A percentile compares a stretch with the other conserved stretches of the same genome.
phyloP scores from a whole-genome alignment of 2,113 vertebrate species.

The Epinephelus fuscoguttatus region DNA sequence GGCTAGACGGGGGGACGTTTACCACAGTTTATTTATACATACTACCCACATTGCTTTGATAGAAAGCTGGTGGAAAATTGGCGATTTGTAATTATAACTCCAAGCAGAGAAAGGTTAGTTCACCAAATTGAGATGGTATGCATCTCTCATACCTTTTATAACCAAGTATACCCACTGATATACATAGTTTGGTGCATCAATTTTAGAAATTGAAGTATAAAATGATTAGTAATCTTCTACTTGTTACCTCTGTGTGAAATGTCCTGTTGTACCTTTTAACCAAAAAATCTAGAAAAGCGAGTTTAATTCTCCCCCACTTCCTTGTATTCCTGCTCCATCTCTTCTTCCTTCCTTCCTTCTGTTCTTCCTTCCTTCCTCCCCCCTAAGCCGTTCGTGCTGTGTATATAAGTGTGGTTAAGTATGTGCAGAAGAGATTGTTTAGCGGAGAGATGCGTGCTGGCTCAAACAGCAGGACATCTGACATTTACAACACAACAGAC shows the following conservation, averaged over 20 bases:
- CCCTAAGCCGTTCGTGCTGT: constrained; percentile 1
- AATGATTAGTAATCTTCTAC: neutral
- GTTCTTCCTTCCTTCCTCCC: constrained; percentile 1
- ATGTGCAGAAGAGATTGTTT: constrained; percentile 62
- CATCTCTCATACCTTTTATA: neutral
- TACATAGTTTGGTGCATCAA: neutral
- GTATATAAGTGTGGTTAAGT: constrained; percentile 57
- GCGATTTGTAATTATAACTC: too few species aligned
- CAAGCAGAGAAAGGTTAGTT: neutral
- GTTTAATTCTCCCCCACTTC: neutral
- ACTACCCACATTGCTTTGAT: too few species aligned
- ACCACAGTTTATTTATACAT: too few species aligned
- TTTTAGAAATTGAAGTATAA: neutral
- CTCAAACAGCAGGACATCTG: constrained; percentile 73
- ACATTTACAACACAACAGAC: constrained; percentile 77
- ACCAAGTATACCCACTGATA: neutral
- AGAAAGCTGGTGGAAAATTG: too few species aligned
- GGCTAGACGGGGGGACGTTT: too few species aligned
- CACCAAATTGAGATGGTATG: neutral
- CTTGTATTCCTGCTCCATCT: neutral
- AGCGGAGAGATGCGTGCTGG: constrained; percentile 57
- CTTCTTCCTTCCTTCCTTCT: constrained; percentile 6
- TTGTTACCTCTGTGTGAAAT: neutral
- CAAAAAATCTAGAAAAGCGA: neutral
- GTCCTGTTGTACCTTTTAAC: neutral